These are phyloP conservation scores for Rhinatrema bivittatum DNA, from an alignment of 2,797 vertebrate species.

Conservation along the genomic window DNA sequence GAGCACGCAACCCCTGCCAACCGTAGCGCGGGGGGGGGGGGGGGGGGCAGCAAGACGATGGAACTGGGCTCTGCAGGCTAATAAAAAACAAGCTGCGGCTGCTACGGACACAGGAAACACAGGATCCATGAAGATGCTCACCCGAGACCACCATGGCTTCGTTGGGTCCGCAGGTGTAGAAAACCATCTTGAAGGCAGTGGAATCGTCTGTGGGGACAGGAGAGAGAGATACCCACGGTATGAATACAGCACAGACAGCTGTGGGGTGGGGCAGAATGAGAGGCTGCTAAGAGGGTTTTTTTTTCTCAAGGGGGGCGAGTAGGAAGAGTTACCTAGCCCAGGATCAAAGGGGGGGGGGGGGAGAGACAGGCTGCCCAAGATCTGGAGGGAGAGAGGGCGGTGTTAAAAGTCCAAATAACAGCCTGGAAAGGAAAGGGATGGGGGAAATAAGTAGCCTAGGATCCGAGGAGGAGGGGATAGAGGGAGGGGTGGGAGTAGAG, in stretches of 20 bases:
- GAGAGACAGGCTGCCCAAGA: not conserved
- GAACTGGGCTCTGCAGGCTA: not conserved
- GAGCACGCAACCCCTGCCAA: not conserved
- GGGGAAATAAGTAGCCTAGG: not conserved
- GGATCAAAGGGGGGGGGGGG: constrained; percentile 14
- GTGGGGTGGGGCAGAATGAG: too few relatives aligned
- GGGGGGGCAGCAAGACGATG: not conserved
- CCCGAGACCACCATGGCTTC: constrained; percentile 94
- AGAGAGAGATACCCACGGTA: too few relatives aligned
- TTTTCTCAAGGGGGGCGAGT: too few relatives aligned
- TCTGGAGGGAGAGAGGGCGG: too few relatives aligned
- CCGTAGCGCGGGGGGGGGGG: not conserved
- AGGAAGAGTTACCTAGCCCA: too few relatives aligned
- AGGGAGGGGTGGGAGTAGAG: too few relatives aligned
- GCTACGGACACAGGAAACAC: too few relatives aligned
- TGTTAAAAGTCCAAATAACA: too few relatives aligned
- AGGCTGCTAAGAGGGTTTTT: too few relatives aligned
- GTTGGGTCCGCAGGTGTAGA: constrained; percentile 88
- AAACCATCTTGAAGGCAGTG: constrained; percentile 65
- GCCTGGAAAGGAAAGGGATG: not conserved
- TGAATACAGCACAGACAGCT: too few relatives aligned
- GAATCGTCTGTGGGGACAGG: not conserved
- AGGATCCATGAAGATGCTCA: constrained; percentile 47
- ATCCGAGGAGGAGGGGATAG: too few relatives aligned
- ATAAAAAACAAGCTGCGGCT: too few relatives aligned